Evolutionary conservation across 2,797 vertebrate species (phyloP), one percentile per base, ranked within the genome.

Genomic region (Pterois miles): DNA sequence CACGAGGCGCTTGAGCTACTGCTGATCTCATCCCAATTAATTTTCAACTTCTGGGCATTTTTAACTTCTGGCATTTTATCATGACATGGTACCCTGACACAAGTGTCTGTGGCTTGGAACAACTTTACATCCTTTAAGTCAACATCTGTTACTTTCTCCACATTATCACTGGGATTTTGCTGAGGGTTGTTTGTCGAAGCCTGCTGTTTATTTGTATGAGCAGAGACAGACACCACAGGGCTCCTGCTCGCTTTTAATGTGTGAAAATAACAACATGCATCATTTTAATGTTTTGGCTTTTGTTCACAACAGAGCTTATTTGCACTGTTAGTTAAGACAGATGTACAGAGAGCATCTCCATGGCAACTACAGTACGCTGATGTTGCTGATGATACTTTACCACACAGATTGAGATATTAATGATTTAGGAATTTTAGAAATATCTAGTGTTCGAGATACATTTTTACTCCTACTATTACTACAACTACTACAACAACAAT

Each of bases 31-130:
- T 65, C 29, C 63, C 57, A 84, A 43, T 68, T 80, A 20, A 81
- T 70, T 80, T 74, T 72, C 27, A 82, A 84, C 70, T 78, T 80
- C 53, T 72, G 57, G 78, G 27, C 65, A 48, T 48, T 48, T 48
- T 48, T 48, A 48, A 48, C 43, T 50, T 56, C 23, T 80, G 27
- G 33, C 36, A 20, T 53, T 50, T 79, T 60, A 60, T 76, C 38
- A n/a, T 8, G 9, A 72, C 27, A 38, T 31, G 4, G 7, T 25
- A 14, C 29, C 74, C 48, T 60, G 54, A 33, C 23, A 59, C 20
- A 40, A 18, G 2, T 52, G 38, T 53, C 59, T 18, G 7, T 10
- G 22, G 23, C 52, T 25, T 69, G 8, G 25, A 20, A 9, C 14
- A 68, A 31, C 43, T 65, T 65, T 8, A 27, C 13, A 54, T 60